These are phyloP conservation scores for Chionis minor DNA, from an alignment of 2,113 vertebrate species.

Conservation along the genomic window DNA sequence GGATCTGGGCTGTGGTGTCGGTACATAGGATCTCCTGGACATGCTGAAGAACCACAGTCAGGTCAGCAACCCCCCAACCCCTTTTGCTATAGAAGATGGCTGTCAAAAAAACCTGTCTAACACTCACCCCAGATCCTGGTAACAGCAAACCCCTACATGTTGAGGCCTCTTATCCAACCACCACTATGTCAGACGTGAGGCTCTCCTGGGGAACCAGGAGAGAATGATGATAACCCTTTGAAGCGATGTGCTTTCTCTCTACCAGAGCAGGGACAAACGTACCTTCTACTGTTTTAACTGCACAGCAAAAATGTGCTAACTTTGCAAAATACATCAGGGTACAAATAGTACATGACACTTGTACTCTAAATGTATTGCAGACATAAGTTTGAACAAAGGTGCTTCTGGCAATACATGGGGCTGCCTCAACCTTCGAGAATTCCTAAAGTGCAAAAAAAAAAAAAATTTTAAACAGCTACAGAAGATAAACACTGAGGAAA, in stretches of 20 bases:
- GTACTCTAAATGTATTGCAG: background rate
- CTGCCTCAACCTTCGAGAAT: background rate
- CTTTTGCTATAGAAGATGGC: background rate
- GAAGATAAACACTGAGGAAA: background rate
- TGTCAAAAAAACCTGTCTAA: background rate
- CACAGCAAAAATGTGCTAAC: background rate
- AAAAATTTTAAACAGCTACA: background rate
- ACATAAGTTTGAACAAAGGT: background rate
- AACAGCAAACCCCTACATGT: background rate
- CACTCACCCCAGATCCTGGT: background rate
- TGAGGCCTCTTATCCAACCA: background rate
- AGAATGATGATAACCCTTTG: rapidly evolving
- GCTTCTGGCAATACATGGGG: background rate
- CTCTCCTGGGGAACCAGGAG: too few species aligned
- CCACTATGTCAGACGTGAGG: background rate
- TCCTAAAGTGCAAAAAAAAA: background rate
- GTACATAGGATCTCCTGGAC: background rate
- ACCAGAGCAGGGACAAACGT: rapidly evolving
- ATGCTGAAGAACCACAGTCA: background rate
- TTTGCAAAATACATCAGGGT: background rate
- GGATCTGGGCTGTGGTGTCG: background rate
- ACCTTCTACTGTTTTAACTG: background rate
- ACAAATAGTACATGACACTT: too few species aligned
- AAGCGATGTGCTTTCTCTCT: too few species aligned
- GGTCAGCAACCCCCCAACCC: background rate